phyloP scores from a whole-genome alignment of 2,797 vertebrate species.

The Anguilla pacifica region DNA sequence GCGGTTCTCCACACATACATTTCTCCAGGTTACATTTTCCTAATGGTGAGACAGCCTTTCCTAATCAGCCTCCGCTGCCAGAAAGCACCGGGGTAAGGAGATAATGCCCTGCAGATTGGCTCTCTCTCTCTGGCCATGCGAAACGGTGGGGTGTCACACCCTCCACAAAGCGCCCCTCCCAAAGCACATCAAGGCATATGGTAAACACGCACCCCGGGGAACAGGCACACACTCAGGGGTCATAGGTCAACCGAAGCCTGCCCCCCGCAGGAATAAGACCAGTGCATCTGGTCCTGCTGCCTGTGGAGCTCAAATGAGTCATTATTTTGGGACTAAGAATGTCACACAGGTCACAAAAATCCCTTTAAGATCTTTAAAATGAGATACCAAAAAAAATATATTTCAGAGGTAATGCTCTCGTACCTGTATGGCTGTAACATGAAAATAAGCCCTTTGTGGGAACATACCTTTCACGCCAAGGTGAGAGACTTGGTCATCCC shows the following conservation, averaged over 20 bases:
- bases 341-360: neutral
- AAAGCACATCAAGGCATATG: constrained; percentile 5
- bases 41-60: neutral
- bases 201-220: neutral
- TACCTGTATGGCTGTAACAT: neutral
- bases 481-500: neutral
- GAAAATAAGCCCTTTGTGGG: neutral
- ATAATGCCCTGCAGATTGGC: neutral
- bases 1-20: neutral
- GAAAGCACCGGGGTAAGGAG: neutral
- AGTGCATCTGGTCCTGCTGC: constrained; percentile 10
- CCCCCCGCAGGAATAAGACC: neutral
- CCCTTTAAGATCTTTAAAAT: neutral
- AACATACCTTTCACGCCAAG: constrained; percentile 4
- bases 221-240: neutral
- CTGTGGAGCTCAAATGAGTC: neutral
- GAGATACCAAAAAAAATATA: neutral
- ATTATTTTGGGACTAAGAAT: neutral
- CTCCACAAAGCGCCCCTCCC: neutral
- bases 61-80: neutral
- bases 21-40: neutral
- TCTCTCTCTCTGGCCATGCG: neutral
- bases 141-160: neutral
- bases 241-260: constrained; percentile 12
- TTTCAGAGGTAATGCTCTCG: neutral